Conservation (phyloP, 2,797 vertebrate species). For the Enteromius viviparus region DNA sequence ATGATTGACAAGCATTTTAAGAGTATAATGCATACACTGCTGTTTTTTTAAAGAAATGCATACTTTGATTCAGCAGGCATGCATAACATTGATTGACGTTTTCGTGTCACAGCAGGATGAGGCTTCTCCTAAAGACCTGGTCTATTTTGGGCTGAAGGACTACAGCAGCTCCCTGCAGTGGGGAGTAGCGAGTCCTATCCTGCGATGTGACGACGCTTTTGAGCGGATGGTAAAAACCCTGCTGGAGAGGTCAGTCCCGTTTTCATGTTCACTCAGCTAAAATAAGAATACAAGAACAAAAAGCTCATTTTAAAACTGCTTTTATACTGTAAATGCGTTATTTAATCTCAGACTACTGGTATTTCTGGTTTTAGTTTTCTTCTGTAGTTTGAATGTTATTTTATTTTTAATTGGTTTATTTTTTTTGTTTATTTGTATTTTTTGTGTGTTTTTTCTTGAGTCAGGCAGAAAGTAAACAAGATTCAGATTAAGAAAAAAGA, state of each 20-base stretch:
- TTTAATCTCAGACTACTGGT: not conserved
- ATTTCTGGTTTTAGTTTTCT: too few species aligned
- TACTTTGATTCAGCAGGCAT: not conserved
- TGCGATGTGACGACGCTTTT: slow-evolving; percentile 95
- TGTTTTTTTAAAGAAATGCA: not conserved
- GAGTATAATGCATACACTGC: not conserved
- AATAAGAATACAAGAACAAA: not conserved
- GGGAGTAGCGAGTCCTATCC: slow-evolving; percentile 94
- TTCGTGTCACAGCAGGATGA: slow-evolving; percentile 79
- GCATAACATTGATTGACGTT: not conserved
- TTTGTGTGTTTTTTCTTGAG: too few species aligned
- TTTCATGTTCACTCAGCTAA: not conserved
- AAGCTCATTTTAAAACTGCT: not conserved
- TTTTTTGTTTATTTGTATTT: too few species aligned
- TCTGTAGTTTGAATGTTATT: not conserved
- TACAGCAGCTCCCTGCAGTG: slow-evolving; percentile 95
- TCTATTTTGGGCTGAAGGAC: slow-evolving; percentile 94
- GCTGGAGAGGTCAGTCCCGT: slow-evolving; percentile 85
- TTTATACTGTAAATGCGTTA: not conserved
- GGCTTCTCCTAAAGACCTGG: slow-evolving; percentile 76
- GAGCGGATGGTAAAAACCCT: slow-evolving; percentile 97
- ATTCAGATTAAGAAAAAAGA: too few species aligned
- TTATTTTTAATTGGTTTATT: too few species aligned
- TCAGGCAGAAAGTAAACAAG: too few species aligned
- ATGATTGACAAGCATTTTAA: not conserved